Conservation (phyloP, 2,113 vertebrate genomes). For the Spea bombifrons region DNA sequence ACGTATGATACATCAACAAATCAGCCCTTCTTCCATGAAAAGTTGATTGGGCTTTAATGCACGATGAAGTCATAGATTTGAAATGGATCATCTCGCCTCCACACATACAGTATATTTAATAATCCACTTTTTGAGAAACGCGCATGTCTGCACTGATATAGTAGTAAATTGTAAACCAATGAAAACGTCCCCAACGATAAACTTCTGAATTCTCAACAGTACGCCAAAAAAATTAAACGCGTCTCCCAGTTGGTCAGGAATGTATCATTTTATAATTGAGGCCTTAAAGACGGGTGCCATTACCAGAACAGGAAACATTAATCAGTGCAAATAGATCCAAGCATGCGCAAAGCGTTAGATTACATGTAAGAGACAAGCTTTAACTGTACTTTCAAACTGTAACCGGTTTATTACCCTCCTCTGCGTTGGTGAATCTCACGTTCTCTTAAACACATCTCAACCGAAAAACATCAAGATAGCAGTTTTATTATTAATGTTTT, state of each 20-base stretch:
- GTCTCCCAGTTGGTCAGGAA: not conserved
- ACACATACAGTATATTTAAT: too few species aligned
- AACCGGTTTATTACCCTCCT: too few species aligned
- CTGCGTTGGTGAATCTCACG: not conserved
- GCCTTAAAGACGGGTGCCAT: not conserved
- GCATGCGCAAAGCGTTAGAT: conserved; percentile 54
- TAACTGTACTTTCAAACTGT: conserved; percentile 62
- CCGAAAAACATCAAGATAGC: conserved; percentile 16
- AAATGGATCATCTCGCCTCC: too few species aligned
- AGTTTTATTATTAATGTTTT: conserved; percentile 37
- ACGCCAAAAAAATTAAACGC: not conserved
- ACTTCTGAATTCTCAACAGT: too few species aligned
- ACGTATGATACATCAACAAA: too few species aligned
- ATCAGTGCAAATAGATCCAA: conserved; percentile 14
- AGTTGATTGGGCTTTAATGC: too few species aligned
- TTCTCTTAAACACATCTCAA: not conserved
- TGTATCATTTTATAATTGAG: not conserved
- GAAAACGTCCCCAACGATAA: too few species aligned
- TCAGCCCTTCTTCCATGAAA: too few species aligned
- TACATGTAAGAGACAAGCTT: conserved; percentile 69
- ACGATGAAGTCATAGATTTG: too few species aligned
- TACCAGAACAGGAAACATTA: conserved; percentile 6
- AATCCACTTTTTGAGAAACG: too few species aligned
- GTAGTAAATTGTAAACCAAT: too few species aligned
- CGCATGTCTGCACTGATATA: too few species aligned